Conservation (phyloP, 2,797 vertebrate genomes). For the Amniataba percoides region DNA sequence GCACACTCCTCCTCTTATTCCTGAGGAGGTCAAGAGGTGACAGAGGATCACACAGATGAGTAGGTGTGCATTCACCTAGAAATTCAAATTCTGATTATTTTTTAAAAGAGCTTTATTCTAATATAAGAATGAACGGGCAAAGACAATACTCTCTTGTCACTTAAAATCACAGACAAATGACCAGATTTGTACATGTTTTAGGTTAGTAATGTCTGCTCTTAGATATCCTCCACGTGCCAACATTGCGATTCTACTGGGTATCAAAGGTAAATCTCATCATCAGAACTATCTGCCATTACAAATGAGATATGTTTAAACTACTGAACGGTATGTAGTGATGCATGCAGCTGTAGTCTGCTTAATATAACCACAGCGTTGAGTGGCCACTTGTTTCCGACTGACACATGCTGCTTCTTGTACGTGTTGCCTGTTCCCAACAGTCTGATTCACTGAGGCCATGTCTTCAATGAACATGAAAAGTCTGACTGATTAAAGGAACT, state of each 20-base stretch:
- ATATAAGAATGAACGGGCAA: neutral
- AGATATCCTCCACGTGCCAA: neutral
- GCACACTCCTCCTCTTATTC: constrained; percentile 73
- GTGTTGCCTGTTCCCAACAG: neutral
- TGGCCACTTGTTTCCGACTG: neutral
- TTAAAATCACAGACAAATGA: neutral
- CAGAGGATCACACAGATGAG: neutral
- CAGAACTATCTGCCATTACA: neutral
- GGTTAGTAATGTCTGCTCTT: too few relatives aligned
- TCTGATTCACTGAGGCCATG: neutral
- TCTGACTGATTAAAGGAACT: neutral
- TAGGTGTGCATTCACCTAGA: neutral
- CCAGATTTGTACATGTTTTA: neutral
- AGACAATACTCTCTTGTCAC: neutral
- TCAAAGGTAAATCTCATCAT: neutral
- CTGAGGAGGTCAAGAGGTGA: constrained; percentile 54
- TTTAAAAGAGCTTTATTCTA: neutral
- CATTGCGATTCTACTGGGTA: neutral
- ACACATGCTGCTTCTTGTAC: constrained; percentile 1
- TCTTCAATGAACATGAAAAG: neutral
- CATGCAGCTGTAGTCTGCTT: neutral
- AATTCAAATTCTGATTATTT: neutral
- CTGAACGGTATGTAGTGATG: neutral
- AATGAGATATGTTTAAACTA: neutral
- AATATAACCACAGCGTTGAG: neutral